Conservation (phyloP, 2,113 vertebrate species). For the Numida meleagris region DNA sequence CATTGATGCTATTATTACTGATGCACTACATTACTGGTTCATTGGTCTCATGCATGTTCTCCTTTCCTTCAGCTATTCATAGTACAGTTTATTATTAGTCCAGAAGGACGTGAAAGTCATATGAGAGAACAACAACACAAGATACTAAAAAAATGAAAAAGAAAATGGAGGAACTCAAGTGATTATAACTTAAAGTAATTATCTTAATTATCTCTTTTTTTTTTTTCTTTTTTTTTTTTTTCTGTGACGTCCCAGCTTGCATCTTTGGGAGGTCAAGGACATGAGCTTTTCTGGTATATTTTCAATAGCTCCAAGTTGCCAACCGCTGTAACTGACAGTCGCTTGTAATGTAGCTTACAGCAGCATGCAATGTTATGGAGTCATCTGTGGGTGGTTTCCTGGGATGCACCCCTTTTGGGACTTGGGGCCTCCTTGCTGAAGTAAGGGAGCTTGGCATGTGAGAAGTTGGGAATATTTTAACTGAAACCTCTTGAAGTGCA, state of each 20-base stretch:
- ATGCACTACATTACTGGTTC: background rate
- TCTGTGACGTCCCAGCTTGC: background rate
- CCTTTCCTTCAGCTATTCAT: background rate
- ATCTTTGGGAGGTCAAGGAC: background rate
- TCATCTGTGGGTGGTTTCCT: background rate
- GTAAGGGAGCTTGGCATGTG: background rate
- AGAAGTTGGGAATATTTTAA: background rate
- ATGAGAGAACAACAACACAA: background rate
- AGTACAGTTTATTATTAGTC: background rate
- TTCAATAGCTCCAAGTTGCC: background rate
- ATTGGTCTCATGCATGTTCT: background rate
- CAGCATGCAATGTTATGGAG: background rate
- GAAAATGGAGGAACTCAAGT: background rate
- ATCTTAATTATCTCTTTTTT: background rate
- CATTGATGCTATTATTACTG: background rate
- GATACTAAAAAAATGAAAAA: background rate
- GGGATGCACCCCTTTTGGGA: background rate
- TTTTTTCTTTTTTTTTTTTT: background rate
- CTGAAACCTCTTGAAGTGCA: background rate
- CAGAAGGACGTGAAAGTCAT: background rate
- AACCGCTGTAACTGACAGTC: background rate
- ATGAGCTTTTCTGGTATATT: background rate
- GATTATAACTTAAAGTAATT: background rate
- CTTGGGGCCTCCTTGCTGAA: background rate
- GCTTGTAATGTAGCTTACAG: background rate